Base-by-base conservation (phyloP, 2,113 vertebrate species). In the Chlorodrepanis virens region DNA sequence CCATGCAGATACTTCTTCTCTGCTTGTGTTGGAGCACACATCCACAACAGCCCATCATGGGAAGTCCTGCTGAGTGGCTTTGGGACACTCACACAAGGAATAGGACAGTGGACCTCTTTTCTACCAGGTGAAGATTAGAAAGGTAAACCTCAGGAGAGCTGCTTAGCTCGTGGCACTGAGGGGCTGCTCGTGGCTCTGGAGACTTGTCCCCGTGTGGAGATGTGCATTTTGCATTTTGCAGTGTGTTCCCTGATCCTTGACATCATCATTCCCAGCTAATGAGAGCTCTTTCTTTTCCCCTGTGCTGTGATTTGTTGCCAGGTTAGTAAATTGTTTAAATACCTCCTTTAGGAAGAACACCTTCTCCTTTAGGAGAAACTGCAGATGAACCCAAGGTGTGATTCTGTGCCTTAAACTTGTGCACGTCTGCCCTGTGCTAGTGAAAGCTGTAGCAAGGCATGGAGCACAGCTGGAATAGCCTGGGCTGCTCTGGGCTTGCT, bases 11-110 rank as follows among this genome's bases (percentile, higher is more conserved):
- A 8, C 10, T 87, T 50, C 39, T 8, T 65, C 17, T 72, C 7
- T 5, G 4, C 29, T 75, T 67, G 24, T 65, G 9, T 70, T 67
- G 39, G 64, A 67, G 29, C 16, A 21, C 20, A 9, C 14, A 25
- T 45, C 47, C 39, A 6, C 9, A 33, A 0, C 0, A 76, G 12
- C 42, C 81, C 23, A 16, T 33, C 3, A 0, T 5, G 35, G 47
- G 22, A 59, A 47, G n/a, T 61, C 45, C 47, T 80, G 20, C 68
- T 61, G 8, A 16, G 45, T 88, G 35, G 14, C 44, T 92, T 23
- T 17, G 59, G 75, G 28, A 13, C 40, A 14, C 18, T 47, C 24
- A 6, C 57, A 12, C 16, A 12, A 52, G 37, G 47, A 28, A 12
- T 25, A 12, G 29, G 20, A 11, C 15, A 12, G 18, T 72, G 24